Percentiles rank a stretch among this genome's conserved stretches.
These are phyloP conservation scores for Pachyuromys duprasi DNA, from an alignment of 2,797 vertebrate genomes.

Conservation along the genomic window DNA sequence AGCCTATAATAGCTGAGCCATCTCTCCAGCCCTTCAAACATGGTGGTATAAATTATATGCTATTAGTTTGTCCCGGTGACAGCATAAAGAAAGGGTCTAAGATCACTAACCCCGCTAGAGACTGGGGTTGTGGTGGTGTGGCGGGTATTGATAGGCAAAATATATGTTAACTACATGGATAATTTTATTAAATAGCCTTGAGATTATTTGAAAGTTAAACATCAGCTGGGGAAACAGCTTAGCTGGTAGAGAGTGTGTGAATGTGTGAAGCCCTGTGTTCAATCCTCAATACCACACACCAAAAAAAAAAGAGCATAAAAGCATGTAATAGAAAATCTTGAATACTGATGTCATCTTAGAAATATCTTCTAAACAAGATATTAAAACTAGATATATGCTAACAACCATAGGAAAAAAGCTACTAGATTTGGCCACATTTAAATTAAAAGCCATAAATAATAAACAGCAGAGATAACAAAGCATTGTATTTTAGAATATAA, in stretches of 20 bases:
- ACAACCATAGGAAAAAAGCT: not conserved
- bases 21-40: not conserved
- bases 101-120: not conserved
- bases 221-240: not conserved
- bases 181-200: not conserved
- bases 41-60: not conserved
- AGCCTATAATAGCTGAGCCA: not conserved
- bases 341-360: slow-evolving; percentile 13
- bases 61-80: not conserved
- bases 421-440: not conserved
- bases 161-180: not conserved
- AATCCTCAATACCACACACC: not conserved
- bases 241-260: not conserved
- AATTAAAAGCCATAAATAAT: slow-evolving; percentile 17
- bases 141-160: not conserved
- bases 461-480: slow-evolving; percentile 32
- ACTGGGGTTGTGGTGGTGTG: not conserved
- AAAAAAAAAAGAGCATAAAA: not conserved
- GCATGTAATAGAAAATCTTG: not conserved
- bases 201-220: not conserved
- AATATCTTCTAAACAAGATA: slow-evolving; percentile 29
- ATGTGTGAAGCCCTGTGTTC: not conserved
- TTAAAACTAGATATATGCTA: not conserved
- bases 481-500: slow-evolving; percentile 11
- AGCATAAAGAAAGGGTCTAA: not conserved